Percentiles rank a stretch among this genome's conserved stretches.
Conservation (phyloP, 1,140 invertebrate species). For the Drosophila murphyi region DNA sequence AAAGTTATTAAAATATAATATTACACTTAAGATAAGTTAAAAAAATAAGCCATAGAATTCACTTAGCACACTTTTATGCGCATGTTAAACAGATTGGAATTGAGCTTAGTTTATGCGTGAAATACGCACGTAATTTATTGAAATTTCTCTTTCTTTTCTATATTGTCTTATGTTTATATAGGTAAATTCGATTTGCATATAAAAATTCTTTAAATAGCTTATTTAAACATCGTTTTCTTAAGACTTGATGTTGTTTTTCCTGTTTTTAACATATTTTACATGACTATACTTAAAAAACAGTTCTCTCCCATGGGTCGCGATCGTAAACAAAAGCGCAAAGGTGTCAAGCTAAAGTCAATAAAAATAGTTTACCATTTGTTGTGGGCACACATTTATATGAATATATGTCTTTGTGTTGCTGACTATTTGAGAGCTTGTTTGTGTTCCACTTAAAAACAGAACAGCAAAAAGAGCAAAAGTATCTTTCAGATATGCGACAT, state of each 20-base stretch:
- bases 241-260: slow-evolving; percentile 31
- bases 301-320: slow-evolving; percentile 34
- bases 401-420: slow-evolving; percentile 35
- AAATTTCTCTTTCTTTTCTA: background rate
- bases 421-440: slow-evolving; percentile 74
- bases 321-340: slow-evolving; percentile 72
- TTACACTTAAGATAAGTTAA: background rate
- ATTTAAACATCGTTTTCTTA: slow-evolving; percentile 2
- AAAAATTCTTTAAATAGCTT: slow-evolving; percentile 7
- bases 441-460: slow-evolving; percentile 75
- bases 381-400: slow-evolving; percentile 24
- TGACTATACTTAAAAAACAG: slow-evolving; percentile 14
- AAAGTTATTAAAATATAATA: too few relatives aligned
- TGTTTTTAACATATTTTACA: slow-evolving; percentile 43
- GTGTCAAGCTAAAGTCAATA: slow-evolving; percentile 79
- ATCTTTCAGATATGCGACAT: slow-evolving; percentile 58
- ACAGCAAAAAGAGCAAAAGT: slow-evolving; percentile 61
- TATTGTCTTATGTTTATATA: background rate
- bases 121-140: background rate
- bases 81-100: background rate
- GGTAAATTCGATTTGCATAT: slow-evolving; percentile 7
- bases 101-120: background rate
- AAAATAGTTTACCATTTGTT: slow-evolving; percentile 62
- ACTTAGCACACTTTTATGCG: background rate
- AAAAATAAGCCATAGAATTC: too few relatives aligned